Evolutionary conservation across 2,888 invertebrate genomes (phyloP).

Genomic region (Mimas tiliae): DNA sequence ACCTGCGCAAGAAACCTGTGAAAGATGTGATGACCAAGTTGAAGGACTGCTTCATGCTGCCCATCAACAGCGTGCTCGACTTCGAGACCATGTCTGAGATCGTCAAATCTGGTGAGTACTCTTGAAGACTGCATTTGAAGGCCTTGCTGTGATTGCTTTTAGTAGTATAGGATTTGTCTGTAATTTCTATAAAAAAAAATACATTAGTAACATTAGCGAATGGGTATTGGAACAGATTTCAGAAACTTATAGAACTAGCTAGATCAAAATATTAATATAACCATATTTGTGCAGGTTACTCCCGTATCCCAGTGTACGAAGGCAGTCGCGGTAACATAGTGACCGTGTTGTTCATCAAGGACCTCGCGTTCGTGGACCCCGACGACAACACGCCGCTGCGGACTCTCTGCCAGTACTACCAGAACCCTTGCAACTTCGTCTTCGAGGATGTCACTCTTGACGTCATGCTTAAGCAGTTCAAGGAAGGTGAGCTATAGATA

Average conservation of each 20-base stretch:
- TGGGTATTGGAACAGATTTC: no score
- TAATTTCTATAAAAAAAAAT: no score
- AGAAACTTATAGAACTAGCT: no score
- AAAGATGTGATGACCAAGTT: constrained; percentile 97
- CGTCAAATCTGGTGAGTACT: constrained; percentile 91
- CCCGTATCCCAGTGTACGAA: constrained; percentile 97
- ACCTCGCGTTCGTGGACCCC: constrained; percentile 98
- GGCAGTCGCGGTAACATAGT: constrained; percentile 93
- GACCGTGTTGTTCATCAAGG: constrained; percentile 98
- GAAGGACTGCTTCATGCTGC: constrained; percentile 98
- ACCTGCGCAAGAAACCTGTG: constrained; percentile 88
- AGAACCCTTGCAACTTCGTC: constrained; percentile 97
- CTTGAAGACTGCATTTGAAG: background rate
- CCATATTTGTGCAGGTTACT: constrained; percentile 88
- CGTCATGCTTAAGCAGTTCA: constrained; percentile 98
- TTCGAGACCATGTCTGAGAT: constrained; percentile 99
- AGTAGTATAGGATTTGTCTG: no score
- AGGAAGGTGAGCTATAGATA: constrained; percentile 88
- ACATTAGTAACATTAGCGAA: no score
- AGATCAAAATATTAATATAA: no score
- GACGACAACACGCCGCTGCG: constrained; percentile 98
- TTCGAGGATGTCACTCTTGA: constrained; percentile 98
- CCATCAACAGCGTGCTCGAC: constrained; percentile 94
- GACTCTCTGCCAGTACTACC: constrained; percentile 97
- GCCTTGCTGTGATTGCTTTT: no score